Conservation (phyloP, 2,888 invertebrate species). For the Watsonalla cultraria region DNA sequence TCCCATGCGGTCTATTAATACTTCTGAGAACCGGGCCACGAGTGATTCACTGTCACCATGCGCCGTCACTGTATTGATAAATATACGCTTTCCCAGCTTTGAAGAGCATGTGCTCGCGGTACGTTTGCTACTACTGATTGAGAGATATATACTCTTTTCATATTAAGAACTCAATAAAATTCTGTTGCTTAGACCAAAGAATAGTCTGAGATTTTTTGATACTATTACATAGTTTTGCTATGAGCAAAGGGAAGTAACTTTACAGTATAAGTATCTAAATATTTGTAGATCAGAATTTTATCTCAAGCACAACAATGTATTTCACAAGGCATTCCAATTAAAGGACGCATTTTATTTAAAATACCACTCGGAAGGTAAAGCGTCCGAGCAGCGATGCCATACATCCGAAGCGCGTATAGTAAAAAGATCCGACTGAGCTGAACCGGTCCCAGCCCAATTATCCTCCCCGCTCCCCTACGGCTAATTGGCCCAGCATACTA, state of each 20-base stretch:
- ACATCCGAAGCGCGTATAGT: slow-evolving; percentile 17
- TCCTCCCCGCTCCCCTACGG: slow-evolving; percentile 30
- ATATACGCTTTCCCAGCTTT: neutral
- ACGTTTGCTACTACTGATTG: neutral
- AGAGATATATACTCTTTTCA: too few species aligned
- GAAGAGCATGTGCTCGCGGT: neutral
- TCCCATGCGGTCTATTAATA: slow-evolving; percentile 20
- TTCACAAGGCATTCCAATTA: neutral
- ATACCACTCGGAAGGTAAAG: slow-evolving; percentile 2
- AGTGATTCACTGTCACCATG: slow-evolving; percentile 27
- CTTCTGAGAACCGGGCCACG: slow-evolving; percentile 13
- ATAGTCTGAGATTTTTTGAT: too few species aligned
- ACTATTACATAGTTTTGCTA: too few species aligned
- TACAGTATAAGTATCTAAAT: too few species aligned
- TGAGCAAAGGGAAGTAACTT: too few species aligned
- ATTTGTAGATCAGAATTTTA: too few species aligned
- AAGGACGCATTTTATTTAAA: neutral
- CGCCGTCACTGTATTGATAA: slow-evolving; percentile 11
- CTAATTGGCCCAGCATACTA: slow-evolving; percentile 40
- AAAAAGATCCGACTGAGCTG: slow-evolving; percentile 18
- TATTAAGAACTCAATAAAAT: too few species aligned
- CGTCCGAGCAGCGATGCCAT: slow-evolving; percentile 8
- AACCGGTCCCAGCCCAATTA: slow-evolving; percentile 61
- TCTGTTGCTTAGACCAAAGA: too few species aligned
- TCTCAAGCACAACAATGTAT: neutral